Percentiles rank a stretch among this genome's conserved stretches.
Evolutionary conservation across 1,140 invertebrate genomes (phyloP).

Genomic region (Lepidurus arcticus): DNA sequence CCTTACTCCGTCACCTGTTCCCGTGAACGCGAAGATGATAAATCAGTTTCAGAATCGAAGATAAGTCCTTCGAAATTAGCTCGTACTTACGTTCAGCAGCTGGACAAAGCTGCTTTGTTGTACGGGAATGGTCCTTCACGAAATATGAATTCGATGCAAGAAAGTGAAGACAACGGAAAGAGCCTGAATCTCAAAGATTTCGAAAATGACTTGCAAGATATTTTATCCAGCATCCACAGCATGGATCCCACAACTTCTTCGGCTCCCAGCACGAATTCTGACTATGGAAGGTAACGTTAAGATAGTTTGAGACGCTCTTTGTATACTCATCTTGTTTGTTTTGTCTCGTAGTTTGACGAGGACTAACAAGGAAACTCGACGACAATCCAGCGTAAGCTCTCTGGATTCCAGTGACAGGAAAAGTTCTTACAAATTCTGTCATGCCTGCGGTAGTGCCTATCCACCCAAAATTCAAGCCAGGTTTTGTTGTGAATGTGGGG

Average conservation of each 20-base stretch:
- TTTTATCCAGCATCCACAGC: constrained; percentile 29
- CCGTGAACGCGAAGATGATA: background rate
- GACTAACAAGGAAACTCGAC: background rate
- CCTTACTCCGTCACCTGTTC: background rate
- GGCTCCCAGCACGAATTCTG: constrained; percentile 1
- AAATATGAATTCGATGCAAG: background rate
- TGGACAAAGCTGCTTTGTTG: background rate
- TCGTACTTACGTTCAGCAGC: background rate
- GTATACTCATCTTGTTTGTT: background rate
- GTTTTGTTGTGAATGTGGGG: constrained; percentile 32
- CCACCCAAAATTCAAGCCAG: constrained; percentile 23
- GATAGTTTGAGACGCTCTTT: background rate
- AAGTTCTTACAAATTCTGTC: constrained; percentile 29
- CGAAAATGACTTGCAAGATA: constrained; percentile 32
- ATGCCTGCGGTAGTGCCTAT: constrained; percentile 30
- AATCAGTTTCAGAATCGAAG: background rate
- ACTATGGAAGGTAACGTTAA: background rate
- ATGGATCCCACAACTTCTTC: constrained; percentile 7
- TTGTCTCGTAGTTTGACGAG: constrained; percentile 16
- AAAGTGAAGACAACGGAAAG: background rate
- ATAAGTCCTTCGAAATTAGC: constrained; percentile 21
- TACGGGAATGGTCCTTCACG: background rate
- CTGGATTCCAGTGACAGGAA: background rate
- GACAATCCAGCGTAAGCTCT: background rate
- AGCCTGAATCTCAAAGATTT: constrained; percentile 28